phyloP scores from a whole-genome alignment of 92 coral and sea anemone genomes.

The Porites cylindrica region DNA sequence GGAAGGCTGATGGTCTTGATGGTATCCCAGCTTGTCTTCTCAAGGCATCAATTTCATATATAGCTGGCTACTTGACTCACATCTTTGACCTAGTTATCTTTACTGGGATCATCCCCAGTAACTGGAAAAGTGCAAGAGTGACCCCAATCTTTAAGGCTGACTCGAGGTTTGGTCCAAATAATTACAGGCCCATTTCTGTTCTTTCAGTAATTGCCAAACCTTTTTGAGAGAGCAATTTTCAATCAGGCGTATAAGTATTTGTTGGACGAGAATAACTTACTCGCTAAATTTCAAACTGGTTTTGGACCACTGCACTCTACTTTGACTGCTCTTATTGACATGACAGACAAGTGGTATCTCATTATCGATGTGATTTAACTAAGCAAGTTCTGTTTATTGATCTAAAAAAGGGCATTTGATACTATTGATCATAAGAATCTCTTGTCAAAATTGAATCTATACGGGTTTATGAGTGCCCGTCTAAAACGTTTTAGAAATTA shows the following conservation, averaged over 20 bases:
- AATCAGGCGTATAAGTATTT: too few relatives aligned
- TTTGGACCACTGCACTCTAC: background rate
- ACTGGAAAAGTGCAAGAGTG: slow-evolving; percentile 36
- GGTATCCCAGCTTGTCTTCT: slow-evolving; percentile 35
- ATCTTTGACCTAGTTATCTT: slow-evolving; percentile 14
- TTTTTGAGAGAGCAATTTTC: background rate
- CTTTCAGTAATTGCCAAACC: slow-evolving; percentile 18
- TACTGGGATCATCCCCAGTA: slow-evolving; percentile 26
- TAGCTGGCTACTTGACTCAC: slow-evolving; percentile 22
- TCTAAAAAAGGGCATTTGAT: background rate
- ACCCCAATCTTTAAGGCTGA: slow-evolving; percentile 28
- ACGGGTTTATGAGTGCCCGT: background rate
- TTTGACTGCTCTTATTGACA: background rate
- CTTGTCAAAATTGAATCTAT: background rate
- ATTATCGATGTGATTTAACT: too few relatives aligned
- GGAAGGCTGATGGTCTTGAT: background rate
- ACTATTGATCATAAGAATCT: background rate
- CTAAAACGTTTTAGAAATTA: background rate
- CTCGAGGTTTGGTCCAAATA: slow-evolving; percentile 28
- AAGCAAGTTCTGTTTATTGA: too few relatives aligned
- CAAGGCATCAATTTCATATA: background rate
- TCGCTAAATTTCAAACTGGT: background rate
- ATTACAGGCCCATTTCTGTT: slow-evolving; percentile 31
- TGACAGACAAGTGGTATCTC: background rate
- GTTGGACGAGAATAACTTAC: background rate